Percentiles rank a stretch among this genome's conserved stretches.
phyloP scores from a whole-genome alignment of 2,113 vertebrate genomes.

The Neomonachus schauinslandi region DNA sequence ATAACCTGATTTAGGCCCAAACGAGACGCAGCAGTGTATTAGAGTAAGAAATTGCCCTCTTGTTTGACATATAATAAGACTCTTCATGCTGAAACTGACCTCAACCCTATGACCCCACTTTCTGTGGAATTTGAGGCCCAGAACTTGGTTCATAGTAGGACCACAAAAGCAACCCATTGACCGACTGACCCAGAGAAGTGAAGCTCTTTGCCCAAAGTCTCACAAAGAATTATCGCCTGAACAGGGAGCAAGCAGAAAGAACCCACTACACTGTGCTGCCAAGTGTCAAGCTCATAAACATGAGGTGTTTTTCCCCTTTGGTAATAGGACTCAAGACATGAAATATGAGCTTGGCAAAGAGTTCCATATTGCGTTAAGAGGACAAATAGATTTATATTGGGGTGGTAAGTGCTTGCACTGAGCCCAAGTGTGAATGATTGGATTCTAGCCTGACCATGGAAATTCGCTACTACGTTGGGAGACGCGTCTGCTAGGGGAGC shows the following conservation, averaged over 20 bases:
- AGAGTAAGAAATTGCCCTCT: neutral
- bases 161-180: neutral
- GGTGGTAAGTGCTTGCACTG: neutral
- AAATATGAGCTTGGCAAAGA: constrained; percentile 52
- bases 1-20: neutral
- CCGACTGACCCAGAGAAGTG: neutral
- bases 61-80: neutral
- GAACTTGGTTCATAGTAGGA: neutral
- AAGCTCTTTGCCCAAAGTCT: neutral
- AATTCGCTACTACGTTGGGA: neutral
- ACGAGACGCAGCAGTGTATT: neutral
- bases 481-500: neutral
- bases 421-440: neutral
- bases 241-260: neutral
- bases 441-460: neutral
- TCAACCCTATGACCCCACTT: neutral
- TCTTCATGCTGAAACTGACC: neutral
- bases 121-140: neutral
- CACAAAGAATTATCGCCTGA: neutral
- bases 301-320: neutral
- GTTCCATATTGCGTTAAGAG: neutral
- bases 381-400: constrained; percentile 42
- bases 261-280: neutral
- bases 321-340: constrained; percentile 44
- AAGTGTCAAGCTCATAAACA: neutral